Evolutionary conservation across 37 sponge, comb jelly and placozoan genomes (phyloP), one percentile per base, ranked within the genome.

Genomic region (Spongilla lacustris): DNA sequence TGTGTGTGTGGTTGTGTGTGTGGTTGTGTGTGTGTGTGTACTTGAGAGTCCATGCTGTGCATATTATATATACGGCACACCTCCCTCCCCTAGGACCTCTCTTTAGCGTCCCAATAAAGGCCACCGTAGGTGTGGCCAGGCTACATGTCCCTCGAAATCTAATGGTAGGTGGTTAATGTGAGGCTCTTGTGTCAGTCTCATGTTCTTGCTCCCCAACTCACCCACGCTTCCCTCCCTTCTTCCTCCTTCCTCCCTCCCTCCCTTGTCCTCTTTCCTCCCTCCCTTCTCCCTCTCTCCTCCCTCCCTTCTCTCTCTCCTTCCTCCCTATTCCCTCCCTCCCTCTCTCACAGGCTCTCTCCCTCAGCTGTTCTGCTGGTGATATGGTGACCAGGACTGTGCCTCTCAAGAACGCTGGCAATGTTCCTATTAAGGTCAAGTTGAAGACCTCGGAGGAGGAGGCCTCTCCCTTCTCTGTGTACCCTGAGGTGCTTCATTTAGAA

Each of bases 351-450:
- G 41, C 75, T 24, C 46, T 90, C 36, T 74, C 85, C 14, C 50
- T 90, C 25, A 80, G 81, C 13, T 83, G 91, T 70, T 2, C 27
- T 0, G 79, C 50, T 33, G 91, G 91, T 0, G 71, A 69, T 2
- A 35, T 84, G 22, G 67, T 58, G 11, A 93, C 80, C 35, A 36
- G 68, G 36, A 71, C 38, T 27, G 69, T 93, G 10, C 94, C 94
- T 6, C 50, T 93, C 77, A 87, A 84, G 80, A 93, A 93, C 48
- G 84, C 81, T 28, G 94, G 94, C 67, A 93, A 93, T 36, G 80
- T 93, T 25, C 81, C 91, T 38, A 34, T 93, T 21, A 35, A 46
- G 10, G 87, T 93, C 10, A 36, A 30, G 12, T 48, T 90, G 46
- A 74, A 75, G 70, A 36, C 81, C 36, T 38, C 80, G 21, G 26